Percentiles rank a stretch among this genome's conserved stretches.
Evolutionary conservation across 1,140 invertebrate species (phyloP).

Genomic region (Drosophila melanica): DNA sequence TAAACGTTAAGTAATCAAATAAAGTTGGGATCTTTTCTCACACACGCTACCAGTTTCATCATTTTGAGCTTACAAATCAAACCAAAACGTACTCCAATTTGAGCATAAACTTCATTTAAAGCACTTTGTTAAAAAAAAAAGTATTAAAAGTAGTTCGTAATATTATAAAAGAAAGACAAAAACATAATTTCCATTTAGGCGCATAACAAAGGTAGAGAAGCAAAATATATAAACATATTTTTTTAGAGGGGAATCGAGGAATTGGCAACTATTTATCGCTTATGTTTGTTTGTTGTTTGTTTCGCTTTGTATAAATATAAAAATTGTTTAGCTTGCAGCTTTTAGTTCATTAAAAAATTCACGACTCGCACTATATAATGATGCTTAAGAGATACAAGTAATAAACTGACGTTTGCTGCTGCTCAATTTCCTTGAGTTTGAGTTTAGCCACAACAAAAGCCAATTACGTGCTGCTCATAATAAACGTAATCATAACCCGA

Average conservation of each 20-base stretch:
- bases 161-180: constrained; percentile 38
- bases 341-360: constrained; percentile 51
- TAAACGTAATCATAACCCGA: constrained; percentile 50
- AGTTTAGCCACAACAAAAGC: constrained; percentile 47
- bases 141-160: constrained; percentile 15
- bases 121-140: constrained; percentile 40
- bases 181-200: constrained; percentile 49
- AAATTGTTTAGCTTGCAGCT: constrained; percentile 72
- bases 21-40: constrained; percentile 17
- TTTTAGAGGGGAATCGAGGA: not conserved
- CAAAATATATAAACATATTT: constrained; percentile 1
- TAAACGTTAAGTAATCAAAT: constrained; percentile 17
- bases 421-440: constrained; percentile 42
- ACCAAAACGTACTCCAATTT: constrained; percentile 23
- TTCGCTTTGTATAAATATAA: constrained; percentile 67
- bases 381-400: constrained; percentile 59
- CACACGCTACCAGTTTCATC: constrained; percentile 34
- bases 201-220: constrained; percentile 56
- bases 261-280: constrained; percentile 41
- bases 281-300: constrained; percentile 30
- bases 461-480: constrained; percentile 33
- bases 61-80: constrained; percentile 55
- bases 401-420: constrained; percentile 43
- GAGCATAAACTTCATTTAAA: constrained; percentile 64
- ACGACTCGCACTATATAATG: constrained; percentile 52